Evolutionary conservation across 2,797 vertebrate species (phyloP), one percentile per base, ranked within the genome.

Genomic region (Champsocephalus esox): DNA sequence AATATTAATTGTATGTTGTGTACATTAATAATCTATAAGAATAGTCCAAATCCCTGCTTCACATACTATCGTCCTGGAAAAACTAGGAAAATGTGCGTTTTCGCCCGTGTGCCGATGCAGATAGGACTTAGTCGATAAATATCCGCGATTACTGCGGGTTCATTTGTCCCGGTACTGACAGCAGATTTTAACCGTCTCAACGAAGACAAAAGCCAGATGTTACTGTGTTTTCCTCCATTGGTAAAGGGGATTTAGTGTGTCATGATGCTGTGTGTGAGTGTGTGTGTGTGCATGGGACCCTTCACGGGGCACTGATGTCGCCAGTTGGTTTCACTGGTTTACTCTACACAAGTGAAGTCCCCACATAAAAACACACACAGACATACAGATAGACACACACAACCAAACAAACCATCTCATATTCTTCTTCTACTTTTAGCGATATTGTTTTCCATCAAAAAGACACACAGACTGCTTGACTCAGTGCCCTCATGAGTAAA

Each of bases 401-500:
- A 80, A 64, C 46, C 76, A 88, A 54, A 87, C 82, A 86, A 73
- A 76, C 61, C 32, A 57, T 66, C 38, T 46, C 49, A 14, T 75
- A 73, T 34, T 45, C 68, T 62, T 65, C 77, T 80, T 82, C 77
- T 73, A 79, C 77, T 82, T 83, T 75, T 68, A 76, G 85, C 72
- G 63, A 32, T 82, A 70, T 79, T 52, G 73, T 81, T 83, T 79
- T 77, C 70, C 79, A 74, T 81, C 82, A 82, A 86, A 38, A 82
- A 81, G 81, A 70, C 70, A 81, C 68, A 66, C 81, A 87, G 88
- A 88, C 83, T 51, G 62, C 54, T 77, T 10, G 85, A 66, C 85
- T 87, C 83, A 62, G 5, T 73, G 79, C 84, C 83, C 73, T 86
- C 85, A 52, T 75, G 77, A 54, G 73, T 87, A 90, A 87, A 85